phyloP scores from a whole-genome alignment of 2,888 invertebrate species.

The Parnassius mnemosyne region DNA sequence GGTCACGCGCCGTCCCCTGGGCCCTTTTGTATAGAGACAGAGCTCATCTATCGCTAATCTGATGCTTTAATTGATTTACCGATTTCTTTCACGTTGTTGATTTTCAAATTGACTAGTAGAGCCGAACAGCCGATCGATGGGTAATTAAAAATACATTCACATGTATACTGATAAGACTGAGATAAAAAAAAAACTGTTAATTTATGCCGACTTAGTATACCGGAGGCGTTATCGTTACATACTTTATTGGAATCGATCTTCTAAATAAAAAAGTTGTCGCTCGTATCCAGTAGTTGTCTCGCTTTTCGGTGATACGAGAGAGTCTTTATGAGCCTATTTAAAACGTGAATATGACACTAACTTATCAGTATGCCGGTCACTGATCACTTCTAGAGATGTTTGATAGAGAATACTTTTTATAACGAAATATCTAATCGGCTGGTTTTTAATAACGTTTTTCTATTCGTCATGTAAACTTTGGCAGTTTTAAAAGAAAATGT shows the following conservation, averaged over 20 bases:
- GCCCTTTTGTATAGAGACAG: slow-evolving; percentile 51
- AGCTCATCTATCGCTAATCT: slow-evolving; percentile 71
- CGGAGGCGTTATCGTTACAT: background rate
- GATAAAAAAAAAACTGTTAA: slow-evolving; percentile 2
- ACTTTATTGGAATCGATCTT: background rate
- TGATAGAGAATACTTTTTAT: background rate
- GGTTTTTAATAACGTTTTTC: slow-evolving; percentile 4
- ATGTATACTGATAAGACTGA: background rate
- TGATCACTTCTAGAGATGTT: background rate
- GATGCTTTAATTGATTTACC: slow-evolving; percentile 60
- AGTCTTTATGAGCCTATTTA: slow-evolving; percentile 1
- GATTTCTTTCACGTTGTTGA: slow-evolving; percentile 37
- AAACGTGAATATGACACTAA: slow-evolving; percentile 2
- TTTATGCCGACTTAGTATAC: background rate
- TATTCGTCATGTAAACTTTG: background rate
- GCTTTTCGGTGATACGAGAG: background rate
- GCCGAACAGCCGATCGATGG: slow-evolving; percentile 4
- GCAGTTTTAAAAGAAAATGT: no score
- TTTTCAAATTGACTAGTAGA: background rate
- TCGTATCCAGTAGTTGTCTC: slow-evolving; percentile 7
- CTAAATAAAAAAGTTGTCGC: background rate
- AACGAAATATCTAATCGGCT: background rate
- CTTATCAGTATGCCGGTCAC: slow-evolving; percentile 1
- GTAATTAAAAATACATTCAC: background rate
- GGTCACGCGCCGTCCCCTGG: slow-evolving; percentile 63